Percentiles rank a stretch among this genome's conserved stretches.
These are phyloP conservation scores for Crenuchus spilurus DNA, from an alignment of 2,797 vertebrate species.

Conservation along the genomic window DNA sequence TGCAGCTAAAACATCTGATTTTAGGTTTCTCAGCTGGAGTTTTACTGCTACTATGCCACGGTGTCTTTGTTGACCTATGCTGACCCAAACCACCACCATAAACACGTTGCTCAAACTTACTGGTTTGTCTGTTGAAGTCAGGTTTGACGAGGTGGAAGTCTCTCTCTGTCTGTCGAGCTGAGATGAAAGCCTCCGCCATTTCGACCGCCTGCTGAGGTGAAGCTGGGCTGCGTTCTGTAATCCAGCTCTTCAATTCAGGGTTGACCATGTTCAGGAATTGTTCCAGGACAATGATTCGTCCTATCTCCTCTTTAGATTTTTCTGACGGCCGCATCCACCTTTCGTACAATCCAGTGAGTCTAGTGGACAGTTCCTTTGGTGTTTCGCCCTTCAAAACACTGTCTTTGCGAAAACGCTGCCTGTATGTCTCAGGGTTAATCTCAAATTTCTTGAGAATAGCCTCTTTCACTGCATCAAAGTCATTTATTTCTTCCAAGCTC, in stretches of 20 bases:
- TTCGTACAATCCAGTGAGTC: not conserved
- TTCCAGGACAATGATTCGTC: not conserved
- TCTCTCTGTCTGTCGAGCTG: too few species aligned
- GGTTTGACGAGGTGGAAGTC: too few species aligned
- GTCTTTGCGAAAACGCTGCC: not conserved
- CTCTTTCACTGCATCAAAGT: conserved; percentile 2
- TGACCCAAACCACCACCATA: too few species aligned
- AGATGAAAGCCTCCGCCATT: not conserved
- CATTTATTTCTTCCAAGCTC: not conserved
- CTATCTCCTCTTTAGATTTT: not conserved
- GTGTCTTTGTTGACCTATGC: too few species aligned
- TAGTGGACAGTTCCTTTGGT: not conserved
- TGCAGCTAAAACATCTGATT: too few species aligned
- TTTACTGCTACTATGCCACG: too few species aligned
- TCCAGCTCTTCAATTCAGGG: not conserved
- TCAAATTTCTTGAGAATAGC: conserved; percentile 2
- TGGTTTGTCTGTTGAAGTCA: too few species aligned
- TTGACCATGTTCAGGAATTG: not conserved
- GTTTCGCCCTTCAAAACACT: not conserved
- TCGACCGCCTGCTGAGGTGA: not conserved
- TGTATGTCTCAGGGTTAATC: not conserved
- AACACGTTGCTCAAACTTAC: too few species aligned
- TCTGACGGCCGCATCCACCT: not conserved
- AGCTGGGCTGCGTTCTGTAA: not conserved
- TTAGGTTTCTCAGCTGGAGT: too few species aligned